phyloP scores from a whole-genome alignment of 2,888 invertebrate species.

The Melanostoma mellinum region DNA sequence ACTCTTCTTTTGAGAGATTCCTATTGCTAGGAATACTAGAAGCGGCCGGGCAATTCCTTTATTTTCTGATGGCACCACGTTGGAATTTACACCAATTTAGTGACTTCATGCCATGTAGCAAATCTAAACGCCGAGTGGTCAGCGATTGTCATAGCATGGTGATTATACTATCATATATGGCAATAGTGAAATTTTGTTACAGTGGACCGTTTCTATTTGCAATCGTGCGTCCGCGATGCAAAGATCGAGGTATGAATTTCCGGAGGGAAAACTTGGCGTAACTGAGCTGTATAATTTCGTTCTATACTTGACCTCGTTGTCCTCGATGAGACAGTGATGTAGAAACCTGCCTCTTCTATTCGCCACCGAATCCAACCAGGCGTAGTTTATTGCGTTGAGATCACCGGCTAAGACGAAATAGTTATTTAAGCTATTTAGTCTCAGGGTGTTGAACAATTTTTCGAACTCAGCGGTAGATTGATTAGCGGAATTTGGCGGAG shows the following conservation, averaged over 20 bases:
- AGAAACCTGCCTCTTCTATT: constrained; percentile 28
- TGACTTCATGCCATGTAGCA: constrained; percentile 10
- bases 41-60: background rate
- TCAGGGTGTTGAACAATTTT: constrained; percentile 6
- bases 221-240: too few species aligned
- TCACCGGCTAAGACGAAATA: constrained; percentile 26
- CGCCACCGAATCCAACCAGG: constrained; percentile 9
- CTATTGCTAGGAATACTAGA: constrained; percentile 1
- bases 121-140: background rate
- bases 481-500: too few species aligned
- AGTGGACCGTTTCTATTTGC: background rate
- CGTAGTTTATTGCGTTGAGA: constrained; percentile 22
- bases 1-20: background rate
- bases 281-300: too few species aligned
- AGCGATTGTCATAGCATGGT: constrained; percentile 8
- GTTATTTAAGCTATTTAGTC: background rate
- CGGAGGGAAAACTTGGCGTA: too few species aligned
- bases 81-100: constrained; percentile 24
- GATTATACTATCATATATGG: constrained; percentile 15
- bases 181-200: constrained; percentile 9
- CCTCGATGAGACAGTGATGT: background rate
- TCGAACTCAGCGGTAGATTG: background rate
- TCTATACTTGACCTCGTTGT: too few species aligned
- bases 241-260: too few species aligned
- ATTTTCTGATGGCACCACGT: constrained; percentile 13